Conservation (phyloP, 2,113 vertebrate genomes). For the Sigmodon hispidus region DNA sequence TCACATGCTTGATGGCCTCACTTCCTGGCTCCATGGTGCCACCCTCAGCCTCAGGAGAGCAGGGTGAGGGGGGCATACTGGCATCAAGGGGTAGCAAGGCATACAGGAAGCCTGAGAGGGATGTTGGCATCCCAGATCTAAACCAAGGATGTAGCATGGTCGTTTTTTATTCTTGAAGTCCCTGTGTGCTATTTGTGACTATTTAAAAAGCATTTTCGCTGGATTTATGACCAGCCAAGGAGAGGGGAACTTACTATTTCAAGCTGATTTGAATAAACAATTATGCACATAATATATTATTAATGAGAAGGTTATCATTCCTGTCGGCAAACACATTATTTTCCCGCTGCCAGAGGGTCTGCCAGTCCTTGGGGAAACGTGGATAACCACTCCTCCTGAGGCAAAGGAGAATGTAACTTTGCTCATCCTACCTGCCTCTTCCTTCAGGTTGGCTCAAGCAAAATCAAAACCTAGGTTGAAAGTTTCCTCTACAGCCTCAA, state of each 20-base stretch:
- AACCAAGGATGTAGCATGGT: not conserved
- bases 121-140: not conserved
- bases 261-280: slow-evolving; percentile 81
- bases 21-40: not conserved
- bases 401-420: not conserved
- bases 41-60: not conserved
- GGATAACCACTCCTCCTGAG: not conserved
- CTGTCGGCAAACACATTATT: slow-evolving; percentile 61
- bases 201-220: slow-evolving; percentile 74
- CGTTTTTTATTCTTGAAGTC: slow-evolving; percentile 67
- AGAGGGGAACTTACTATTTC: slow-evolving; percentile 76
- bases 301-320: slow-evolving; percentile 74
- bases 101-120: not conserved
- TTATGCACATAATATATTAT: slow-evolving; percentile 76
- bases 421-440: not conserved
- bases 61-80: not conserved
- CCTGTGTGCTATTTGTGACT: slow-evolving; percentile 71
- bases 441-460: not conserved
- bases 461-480: slow-evolving; percentile 62
- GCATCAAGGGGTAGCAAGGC: not conserved
- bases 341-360: not conserved
- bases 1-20: not conserved
- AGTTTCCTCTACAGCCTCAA: slow-evolving; percentile 25
- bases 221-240: slow-evolving; percentile 70
- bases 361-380: not conserved